Evolutionary conservation across 2,888 invertebrate genomes (phyloP), one percentile per base, ranked within the genome.

Genomic region (Phoronis australis): DNA sequence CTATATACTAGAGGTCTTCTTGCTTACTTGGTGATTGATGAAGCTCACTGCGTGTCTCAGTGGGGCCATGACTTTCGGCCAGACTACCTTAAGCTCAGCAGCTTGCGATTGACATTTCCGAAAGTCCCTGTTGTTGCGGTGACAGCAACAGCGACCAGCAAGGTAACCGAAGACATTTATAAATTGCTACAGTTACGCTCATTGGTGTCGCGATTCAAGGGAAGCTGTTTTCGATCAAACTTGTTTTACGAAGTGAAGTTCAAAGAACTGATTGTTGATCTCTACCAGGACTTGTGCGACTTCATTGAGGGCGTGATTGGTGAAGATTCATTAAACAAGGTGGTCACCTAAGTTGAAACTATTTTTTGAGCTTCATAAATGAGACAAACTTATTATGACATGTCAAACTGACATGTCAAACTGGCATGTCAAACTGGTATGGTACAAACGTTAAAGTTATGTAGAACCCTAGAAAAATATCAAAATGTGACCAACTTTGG

Each of bases 41-140:
- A 99, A 80, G 76, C 77, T 12, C 77, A 77, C 52, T 78, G 77
- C 63, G 92, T 99, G 0, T 94, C 93, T 65, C 89, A 97, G 67
- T 99, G 97, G 99, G 99, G 99, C 0, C 97, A 97, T 78, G 96
- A 97, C 77, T 99, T 99, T 53, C 57, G 80, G 47, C 93, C 93
- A 0, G 92, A 93, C 76, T 99, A 96, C 75, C 81, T 96, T 22
- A 90, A 91, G 76, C 79, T 99, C 23, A 92, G 94, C 1, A 71
- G 77, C 9, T 78, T 90, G 39, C 48, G 71, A 18, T 55, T 52
- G 25, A 75, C 77, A 56, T 85, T 87, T 71, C 83, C 83, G 47
- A 80, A 82, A 47, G 82, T 92, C 4, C 69, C 90, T 1, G 90
- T 90, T 83, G 82, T 97, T 45, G 96, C 96, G 0, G 80, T 99